Base-by-base conservation (phyloP, 1,140 invertebrate species). In the Meloidogyne chitwoodi region DNA sequence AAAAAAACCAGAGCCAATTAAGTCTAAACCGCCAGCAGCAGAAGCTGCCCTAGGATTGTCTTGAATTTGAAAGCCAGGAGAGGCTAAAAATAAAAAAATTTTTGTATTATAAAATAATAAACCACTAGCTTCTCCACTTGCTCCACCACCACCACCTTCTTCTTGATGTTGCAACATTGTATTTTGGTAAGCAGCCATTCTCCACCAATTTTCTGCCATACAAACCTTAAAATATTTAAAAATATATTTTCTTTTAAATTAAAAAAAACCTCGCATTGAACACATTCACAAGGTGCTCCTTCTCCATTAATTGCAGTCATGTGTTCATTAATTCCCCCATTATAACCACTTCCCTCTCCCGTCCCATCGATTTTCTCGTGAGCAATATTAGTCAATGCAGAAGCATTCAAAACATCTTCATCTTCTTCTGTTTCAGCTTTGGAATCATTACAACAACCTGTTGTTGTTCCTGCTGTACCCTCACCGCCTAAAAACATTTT, bases 201-300 rank as follows among this genome's bases (percentile, higher is more conserved):
- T 61, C 71, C 71, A 73, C 71, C 71, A 73, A 63, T 73, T 73
- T 4, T 73, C 71, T 12, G 71, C 71, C 71, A 73, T 73, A 31
- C 71, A 73, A 56, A 73, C 71, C 71, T 73, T 41, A 22, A 56
- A 73, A 73, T 38, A n/a, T 31, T 27, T 14, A 65, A 41, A 41
- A 41, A 12, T 41, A 11, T 14, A 12, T 41, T 41, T 41, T n/a
- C n/a, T n/a, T n/a, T n/a, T n/a, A n/a, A n/a, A n/a, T n/a, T n/a
- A n/a, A n/a, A n/a, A 61, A 48, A 34, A 72, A 73, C 71, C 44
- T 73, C 56, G 56, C 71, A 73, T 63, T 73, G 71, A 31, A 73
- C 71, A 29, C 71, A 73, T 38, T 65, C 71, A 64, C 71, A 73
- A n/a, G 71, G 56, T n/a, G 71, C 19, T 24, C 14, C 31, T 24